Evolutionary conservation across 2,797 vertebrate genomes (phyloP), one percentile per base, ranked within the genome.

Genomic region (Premnoplex brunnescens): DNA sequence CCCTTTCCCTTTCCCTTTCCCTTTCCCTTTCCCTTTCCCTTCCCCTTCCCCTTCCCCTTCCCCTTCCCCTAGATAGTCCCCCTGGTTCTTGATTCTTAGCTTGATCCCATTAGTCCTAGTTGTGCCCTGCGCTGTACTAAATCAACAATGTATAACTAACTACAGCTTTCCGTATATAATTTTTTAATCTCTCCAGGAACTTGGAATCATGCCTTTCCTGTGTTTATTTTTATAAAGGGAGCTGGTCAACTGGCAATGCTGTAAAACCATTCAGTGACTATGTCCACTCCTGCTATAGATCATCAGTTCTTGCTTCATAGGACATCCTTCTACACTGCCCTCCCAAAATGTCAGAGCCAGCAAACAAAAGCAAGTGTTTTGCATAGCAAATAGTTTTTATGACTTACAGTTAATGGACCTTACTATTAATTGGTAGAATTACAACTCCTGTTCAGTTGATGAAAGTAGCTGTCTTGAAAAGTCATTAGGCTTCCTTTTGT

Each of bases 401-500:
- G 55, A 59, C 82, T 91, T 93, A 67, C 43, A 93, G 82, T 90
- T 89, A 92, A 92, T 76, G 79, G 82, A 28, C 66, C 69, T 82
- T 73, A 67, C 82, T 90, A 91, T 90, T 93, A 93, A 89, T 49
- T 84, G 66, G 82, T 71, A 94, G 80, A 92, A 94, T 91, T 93
- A 94, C 83, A 94, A 81, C 74, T 92, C 82, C 62, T 63, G 72
- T 55, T 93, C 71, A 85, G 66, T 39, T 90, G 87, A 92, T 86
- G 76, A 93, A 96, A 95, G 85, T 55, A 90, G 55, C 66, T 88
- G 87, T 66, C 91, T 86, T 79, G 88, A 86, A 94, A 95, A 96
- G 51, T 93, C 87, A 88, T 88, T 89, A 91, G 75, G 22, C 55
- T 79, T 88, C 73, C 85, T 95, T 94, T 95, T 96, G 89, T 92